phyloP scores from a whole-genome alignment of 2,888 invertebrate species.

The Eledone cirrhosa region DNA sequence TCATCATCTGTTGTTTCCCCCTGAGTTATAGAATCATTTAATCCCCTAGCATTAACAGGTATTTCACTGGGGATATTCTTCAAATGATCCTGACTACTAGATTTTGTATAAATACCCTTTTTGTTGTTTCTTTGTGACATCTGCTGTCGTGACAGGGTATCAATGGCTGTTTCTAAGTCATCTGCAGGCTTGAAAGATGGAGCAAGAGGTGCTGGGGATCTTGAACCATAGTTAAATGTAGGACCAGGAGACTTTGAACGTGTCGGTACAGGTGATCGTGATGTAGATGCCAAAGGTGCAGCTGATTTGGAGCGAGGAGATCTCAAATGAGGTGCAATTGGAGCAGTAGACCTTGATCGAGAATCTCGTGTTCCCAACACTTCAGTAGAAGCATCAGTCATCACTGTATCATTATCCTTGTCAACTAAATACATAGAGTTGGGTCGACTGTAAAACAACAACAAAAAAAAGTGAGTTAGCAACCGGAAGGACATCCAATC shows the following conservation, averaged over 20 bases:
- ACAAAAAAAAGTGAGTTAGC: conserved; percentile 27
- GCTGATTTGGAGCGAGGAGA: not conserved
- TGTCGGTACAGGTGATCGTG: not conserved
- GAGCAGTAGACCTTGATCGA: not conserved
- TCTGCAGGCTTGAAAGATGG: not conserved
- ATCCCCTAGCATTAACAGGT: conserved; percentile 41
- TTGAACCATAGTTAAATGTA: not conserved
- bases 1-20: conserved; percentile 42
- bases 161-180: conserved; percentile 8
- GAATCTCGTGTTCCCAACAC: not conserved
- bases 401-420: too few species aligned
- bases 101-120: too few species aligned
- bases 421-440: too few species aligned
- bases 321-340: not conserved
- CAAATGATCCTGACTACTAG: not conserved
- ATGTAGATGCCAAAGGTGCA: not conserved
- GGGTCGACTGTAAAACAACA: too few species aligned
- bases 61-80: conserved; percentile 4
- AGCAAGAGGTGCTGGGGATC: not conserved
- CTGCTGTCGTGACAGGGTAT: not conserved
- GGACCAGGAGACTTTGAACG: not conserved
- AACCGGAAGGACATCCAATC: conserved; percentile 50
- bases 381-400: too few species aligned
- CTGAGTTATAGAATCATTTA: conserved; percentile 34
- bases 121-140: not conserved